These are phyloP conservation scores for Microtus oregoni DNA, from an alignment of 2,113 vertebrate species.

Conservation along the genomic window DNA sequence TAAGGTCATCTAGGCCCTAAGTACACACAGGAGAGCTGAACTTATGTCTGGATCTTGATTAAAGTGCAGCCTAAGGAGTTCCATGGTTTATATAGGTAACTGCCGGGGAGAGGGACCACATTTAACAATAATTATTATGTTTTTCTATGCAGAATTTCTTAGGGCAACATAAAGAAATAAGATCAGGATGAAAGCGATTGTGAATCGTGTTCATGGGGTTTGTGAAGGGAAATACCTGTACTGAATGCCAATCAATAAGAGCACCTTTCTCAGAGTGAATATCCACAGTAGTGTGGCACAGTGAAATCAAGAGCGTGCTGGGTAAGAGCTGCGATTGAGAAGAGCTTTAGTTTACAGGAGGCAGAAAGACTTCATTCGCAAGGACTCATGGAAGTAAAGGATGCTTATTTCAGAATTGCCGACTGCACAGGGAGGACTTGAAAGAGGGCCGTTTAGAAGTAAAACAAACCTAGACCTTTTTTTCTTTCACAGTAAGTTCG, in stretches of 20 bases:
- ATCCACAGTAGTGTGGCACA: background rate
- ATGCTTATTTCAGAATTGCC: background rate
- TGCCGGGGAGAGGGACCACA: background rate
- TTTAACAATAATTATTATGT: slow-evolving; percentile 49
- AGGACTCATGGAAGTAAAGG: background rate
- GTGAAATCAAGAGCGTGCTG: background rate
- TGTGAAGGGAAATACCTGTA: slow-evolving; percentile 36
- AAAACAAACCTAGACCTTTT: background rate
- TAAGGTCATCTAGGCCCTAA: background rate
- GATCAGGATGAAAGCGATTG: slow-evolving; percentile 16
- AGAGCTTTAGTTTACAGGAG: slow-evolving; percentile 35
- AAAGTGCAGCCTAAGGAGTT: slow-evolving; percentile 28
- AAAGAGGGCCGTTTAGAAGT: slow-evolving; percentile 15
- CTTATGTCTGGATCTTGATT: background rate
- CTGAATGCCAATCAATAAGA: slow-evolving; percentile 33
- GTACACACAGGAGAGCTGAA: background rate
- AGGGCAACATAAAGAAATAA: slow-evolving; percentile 1
- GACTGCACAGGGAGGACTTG: background rate
- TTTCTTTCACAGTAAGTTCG: background rate
- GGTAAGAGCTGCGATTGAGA: slow-evolving; percentile 33
- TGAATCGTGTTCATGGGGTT: slow-evolving; percentile 28
- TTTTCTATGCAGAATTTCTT: slow-evolving; percentile 44
- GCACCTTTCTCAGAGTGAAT: slow-evolving; percentile 27
- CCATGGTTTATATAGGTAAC: background rate
- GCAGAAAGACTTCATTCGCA: slow-evolving; percentile 30